These are phyloP conservation scores for Paratrypauchen microcephalus DNA, from an alignment of 2,797 vertebrate genomes.

Conservation along the genomic window DNA sequence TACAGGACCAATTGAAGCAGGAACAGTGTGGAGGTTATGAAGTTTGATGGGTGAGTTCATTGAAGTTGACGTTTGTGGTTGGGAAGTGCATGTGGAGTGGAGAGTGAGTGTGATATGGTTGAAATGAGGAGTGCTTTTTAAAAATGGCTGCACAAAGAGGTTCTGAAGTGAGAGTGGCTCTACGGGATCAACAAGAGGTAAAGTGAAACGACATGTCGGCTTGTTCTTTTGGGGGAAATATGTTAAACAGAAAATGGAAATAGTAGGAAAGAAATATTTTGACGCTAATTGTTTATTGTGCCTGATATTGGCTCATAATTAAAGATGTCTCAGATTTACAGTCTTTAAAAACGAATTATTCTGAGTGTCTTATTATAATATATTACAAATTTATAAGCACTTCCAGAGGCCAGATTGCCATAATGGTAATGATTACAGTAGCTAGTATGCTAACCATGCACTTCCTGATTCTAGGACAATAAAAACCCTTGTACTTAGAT, in stretches of 20 bases:
- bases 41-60: conserved; percentile 54
- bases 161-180: conserved; percentile 18
- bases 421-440: too few relatives aligned
- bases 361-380: too few relatives aligned
- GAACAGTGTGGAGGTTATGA: conserved; percentile 47
- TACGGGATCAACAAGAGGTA: conserved; percentile 2
- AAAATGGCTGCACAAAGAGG: conserved; percentile 43
- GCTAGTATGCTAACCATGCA: too few relatives aligned
- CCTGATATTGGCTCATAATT: too few relatives aligned
- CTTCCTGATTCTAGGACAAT: too few relatives aligned
- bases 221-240: background rate
- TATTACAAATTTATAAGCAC: too few relatives aligned
- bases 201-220: background rate
- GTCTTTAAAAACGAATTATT: too few relatives aligned
- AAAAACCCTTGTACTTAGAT: too few relatives aligned
- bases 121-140: conserved; percentile 38
- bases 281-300: background rate
- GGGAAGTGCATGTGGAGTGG: conserved; percentile 46
- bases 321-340: too few relatives aligned
- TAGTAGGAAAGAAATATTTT: background rate
- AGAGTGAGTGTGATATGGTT: conserved; percentile 35
- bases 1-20: conserved; percentile 34
- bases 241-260: background rate
- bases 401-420: too few relatives aligned
- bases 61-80: conserved; percentile 48